Evolutionary conservation across 2,888 invertebrate species (phyloP).

Genomic region (Syrphus vitripennis): DNA sequence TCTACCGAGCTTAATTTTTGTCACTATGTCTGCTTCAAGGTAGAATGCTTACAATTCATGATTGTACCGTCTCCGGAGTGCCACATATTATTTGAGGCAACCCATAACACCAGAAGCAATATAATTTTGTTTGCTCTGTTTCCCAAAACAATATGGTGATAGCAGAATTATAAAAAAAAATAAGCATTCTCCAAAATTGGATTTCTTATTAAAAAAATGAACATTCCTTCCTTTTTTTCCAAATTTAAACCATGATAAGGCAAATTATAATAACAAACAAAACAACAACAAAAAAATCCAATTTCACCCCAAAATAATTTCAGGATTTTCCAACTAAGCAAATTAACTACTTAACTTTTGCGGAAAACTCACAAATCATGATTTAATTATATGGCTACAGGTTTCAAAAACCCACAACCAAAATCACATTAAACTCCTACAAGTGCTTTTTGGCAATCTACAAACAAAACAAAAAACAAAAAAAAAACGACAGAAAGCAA

Average conservation of each 20-base stretch:
- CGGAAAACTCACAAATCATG: constrained; percentile 31
- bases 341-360: constrained; percentile 32
- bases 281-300: background rate
- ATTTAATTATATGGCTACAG: constrained; percentile 36
- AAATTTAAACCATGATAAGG: background rate
- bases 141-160: too few species aligned
- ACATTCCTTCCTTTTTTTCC: too few species aligned
- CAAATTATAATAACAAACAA: background rate
- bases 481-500: background rate
- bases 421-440: constrained; percentile 29
- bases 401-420: background rate
- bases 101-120: too few species aligned
- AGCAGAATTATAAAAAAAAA: too few species aligned
- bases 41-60: too few species aligned
- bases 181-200: too few species aligned
- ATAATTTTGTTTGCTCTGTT: too few species aligned
- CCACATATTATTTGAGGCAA: too few species aligned
- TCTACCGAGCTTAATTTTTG: too few species aligned
- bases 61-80: too few species aligned
- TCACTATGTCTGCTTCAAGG: too few species aligned
- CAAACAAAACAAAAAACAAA: background rate
- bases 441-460: constrained; percentile 37
- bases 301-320: background rate
- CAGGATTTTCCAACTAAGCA: constrained; percentile 6
- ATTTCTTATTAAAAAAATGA: too few species aligned